These are phyloP conservation scores for Crossocerus cetratus DNA, from an alignment of 2,888 invertebrate species.

Conservation along the genomic window DNA sequence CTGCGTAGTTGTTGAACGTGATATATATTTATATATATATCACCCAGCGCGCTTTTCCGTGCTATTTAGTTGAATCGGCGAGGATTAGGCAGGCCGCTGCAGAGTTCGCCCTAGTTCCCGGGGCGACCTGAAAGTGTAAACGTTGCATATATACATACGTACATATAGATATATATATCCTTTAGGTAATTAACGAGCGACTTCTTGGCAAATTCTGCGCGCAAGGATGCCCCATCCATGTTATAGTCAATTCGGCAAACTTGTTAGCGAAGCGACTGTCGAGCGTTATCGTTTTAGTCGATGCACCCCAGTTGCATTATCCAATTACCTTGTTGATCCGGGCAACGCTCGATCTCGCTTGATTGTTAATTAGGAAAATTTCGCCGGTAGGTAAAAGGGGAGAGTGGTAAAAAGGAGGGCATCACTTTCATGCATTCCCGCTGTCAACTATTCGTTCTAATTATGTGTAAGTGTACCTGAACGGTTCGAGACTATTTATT, in stretches of 20 bases:
- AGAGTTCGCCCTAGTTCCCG: constrained; percentile 25
- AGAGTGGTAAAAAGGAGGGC: background rate
- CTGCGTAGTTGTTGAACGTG: constrained; percentile 40
- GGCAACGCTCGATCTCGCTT: background rate
- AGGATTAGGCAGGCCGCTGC: constrained; percentile 34
- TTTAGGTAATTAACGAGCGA: constrained; percentile 4
- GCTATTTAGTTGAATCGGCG: constrained; percentile 42
- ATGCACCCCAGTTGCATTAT: background rate
- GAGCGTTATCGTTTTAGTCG: background rate
- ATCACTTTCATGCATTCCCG: constrained; percentile 34
- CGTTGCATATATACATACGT: no score
- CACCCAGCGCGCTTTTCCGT: constrained; percentile 41
- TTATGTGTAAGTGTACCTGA: constrained; percentile 45
- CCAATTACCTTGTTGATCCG: background rate
- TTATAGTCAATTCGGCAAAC: constrained; percentile 10
- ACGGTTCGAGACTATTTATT: constrained; percentile 51
- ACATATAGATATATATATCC: no score
- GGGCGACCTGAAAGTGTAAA: no score
- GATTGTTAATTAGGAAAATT: background rate
- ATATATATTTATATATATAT: no score
- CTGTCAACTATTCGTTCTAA: constrained; percentile 39
- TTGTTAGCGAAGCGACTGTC: background rate
- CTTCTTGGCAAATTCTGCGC: background rate
- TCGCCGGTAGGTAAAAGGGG: background rate
- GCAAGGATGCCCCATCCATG: background rate